Evolutionary conservation across 1,140 invertebrate genomes (phyloP).

Genomic region (Delia radicum): DNA sequence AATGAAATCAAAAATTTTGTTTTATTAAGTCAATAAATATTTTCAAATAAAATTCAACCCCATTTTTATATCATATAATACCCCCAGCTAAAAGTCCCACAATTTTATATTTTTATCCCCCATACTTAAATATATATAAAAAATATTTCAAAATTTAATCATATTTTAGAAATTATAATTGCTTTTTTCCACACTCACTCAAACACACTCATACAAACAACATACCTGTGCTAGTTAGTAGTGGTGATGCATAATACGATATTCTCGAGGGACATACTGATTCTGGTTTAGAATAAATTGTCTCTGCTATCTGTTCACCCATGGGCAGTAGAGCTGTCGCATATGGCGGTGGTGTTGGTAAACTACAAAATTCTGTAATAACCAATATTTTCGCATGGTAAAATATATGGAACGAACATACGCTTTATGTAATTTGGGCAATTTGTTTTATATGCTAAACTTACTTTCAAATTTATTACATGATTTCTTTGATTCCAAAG

Average conservation of each 20-base stretch:
- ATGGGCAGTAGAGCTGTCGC: slow-evolving; percentile 63
- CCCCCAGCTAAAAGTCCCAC: background rate
- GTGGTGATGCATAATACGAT: slow-evolving; percentile 49
- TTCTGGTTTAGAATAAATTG: slow-evolving; percentile 59
- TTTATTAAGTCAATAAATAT: slow-evolving; percentile 6
- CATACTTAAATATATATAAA: background rate
- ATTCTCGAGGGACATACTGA: slow-evolving; percentile 53
- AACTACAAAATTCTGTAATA: slow-evolving; percentile 54
- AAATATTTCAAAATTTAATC: no score
- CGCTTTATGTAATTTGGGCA: no score
- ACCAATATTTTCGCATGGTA: no score
- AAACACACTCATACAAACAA: slow-evolving; percentile 12
- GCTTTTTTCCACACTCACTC: background rate
- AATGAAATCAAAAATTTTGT: slow-evolving; percentile 12
- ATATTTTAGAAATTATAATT: slow-evolving; percentile 14
- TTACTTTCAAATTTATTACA: slow-evolving; percentile 54
- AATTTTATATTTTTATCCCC: background rate
- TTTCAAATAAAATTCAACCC: background rate
- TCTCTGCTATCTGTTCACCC: slow-evolving; percentile 53
- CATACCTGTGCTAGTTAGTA: slow-evolving; percentile 49
- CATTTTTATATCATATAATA: background rate
- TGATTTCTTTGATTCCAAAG: slow-evolving; percentile 55
- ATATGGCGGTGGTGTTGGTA: slow-evolving; percentile 65
- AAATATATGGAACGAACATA: no score
- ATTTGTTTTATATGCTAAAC: no score